Evolutionary conservation across 2,113 vertebrate genomes (phyloP).

Genomic region (Perognathus longimembris): DNA sequence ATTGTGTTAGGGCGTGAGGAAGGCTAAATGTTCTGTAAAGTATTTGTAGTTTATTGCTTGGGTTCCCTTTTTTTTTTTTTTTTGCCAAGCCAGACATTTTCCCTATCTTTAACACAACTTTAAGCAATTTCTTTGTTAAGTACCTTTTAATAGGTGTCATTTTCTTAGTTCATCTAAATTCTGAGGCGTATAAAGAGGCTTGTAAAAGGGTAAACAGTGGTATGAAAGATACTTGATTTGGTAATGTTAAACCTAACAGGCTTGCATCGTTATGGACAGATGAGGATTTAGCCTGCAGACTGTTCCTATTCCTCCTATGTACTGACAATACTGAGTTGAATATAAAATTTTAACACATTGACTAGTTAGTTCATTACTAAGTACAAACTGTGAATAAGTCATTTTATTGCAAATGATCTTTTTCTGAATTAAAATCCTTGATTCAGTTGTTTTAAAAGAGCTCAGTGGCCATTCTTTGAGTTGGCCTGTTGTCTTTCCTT

Average conservation of each 20-base stretch:
- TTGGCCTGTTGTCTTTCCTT: not conserved
- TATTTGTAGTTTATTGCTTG: not conserved
- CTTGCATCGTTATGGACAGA: not conserved
- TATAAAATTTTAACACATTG: not conserved
- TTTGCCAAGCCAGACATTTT: not conserved
- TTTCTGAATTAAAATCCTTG: not conserved
- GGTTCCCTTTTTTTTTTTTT: not conserved
- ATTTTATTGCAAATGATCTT: constrained; percentile 5
- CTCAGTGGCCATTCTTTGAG: not conserved
- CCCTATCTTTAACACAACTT: not conserved
- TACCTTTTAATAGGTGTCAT: not conserved
- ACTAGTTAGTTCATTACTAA: too few relatives aligned
- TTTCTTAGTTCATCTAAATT: not conserved
- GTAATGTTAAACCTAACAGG: not conserved
- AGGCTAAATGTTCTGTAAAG: not conserved
- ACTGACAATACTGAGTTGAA: too few relatives aligned
- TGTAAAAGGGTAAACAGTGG: not conserved
- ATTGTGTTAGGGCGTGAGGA: not conserved
- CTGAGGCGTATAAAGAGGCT: not conserved
- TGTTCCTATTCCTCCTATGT: not conserved
- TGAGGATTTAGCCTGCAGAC: not conserved
- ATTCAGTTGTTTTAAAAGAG: not conserved
- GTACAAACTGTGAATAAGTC: not conserved
- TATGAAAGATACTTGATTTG: not conserved
- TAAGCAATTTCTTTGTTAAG: not conserved